phyloP scores from a whole-genome alignment of 2,113 vertebrate species.

The Riparia riparia region DNA sequence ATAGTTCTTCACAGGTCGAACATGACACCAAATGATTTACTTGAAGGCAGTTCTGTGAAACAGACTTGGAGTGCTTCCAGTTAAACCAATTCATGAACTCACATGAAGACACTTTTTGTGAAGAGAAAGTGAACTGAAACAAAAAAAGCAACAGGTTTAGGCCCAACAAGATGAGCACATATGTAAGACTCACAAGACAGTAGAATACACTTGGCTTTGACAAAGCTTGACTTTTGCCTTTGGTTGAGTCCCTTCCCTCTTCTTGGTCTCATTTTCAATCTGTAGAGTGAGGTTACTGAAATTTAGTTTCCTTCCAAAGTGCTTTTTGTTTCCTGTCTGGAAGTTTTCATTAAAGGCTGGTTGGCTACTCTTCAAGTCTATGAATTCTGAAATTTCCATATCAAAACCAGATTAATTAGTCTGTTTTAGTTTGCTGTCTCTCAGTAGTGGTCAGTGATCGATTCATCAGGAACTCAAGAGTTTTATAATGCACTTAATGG shows the following conservation, averaged over 20 bases:
- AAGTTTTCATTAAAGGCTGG: not conserved
- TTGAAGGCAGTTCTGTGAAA: not conserved
- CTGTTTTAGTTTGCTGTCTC: not conserved
- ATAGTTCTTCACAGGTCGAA: not conserved
- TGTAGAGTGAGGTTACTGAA: not conserved
- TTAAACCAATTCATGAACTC: not conserved
- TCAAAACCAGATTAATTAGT: not conserved
- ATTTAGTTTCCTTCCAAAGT: not conserved
- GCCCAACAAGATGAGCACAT: not conserved
- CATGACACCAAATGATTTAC: not conserved
- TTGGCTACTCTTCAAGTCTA: not conserved
- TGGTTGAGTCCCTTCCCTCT: not conserved
- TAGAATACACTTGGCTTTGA: not conserved
- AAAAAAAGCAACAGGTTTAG: not conserved
- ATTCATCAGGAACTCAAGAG: not conserved
- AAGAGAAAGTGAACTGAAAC: not conserved
- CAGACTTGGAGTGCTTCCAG: accelerated
- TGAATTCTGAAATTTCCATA: not conserved
- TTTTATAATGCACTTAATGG: not conserved
- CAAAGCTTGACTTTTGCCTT: not conserved
- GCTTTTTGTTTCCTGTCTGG: not conserved
- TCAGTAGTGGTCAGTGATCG: not conserved
- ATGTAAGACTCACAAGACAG: not conserved
- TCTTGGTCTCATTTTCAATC: not conserved
- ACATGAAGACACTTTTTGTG: not conserved